Evolutionary conservation across 2,888 invertebrate species (phyloP), one percentile per base, ranked within the genome.

Genomic region (Tillus elongatus): DNA sequence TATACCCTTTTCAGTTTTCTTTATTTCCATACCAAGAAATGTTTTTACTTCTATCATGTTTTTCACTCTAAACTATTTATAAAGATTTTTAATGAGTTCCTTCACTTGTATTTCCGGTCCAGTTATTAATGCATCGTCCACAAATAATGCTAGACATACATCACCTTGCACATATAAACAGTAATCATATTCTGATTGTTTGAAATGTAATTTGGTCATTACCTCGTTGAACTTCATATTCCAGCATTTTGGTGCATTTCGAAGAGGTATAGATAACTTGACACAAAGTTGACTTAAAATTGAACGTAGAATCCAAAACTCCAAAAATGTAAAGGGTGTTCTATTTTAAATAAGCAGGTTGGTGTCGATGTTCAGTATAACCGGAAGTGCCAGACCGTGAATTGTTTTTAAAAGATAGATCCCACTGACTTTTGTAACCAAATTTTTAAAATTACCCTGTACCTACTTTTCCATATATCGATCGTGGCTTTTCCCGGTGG

Each of bases 141-240:
- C 37, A 34, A 40, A 40, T 14, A 42, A 19, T 15, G 36, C 27
- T 9, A 40, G 11, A 33, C 28, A 37, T n/a, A 33, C 11, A 28
- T 40, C 31, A 11, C 36, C 13, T 16, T 37, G 35, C 2, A 14
- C 19, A 30, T 39, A 43, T 13, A 45, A 30, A 35, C 40, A 45
- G 29, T 35, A 45, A 15, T 45, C 41, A 36, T 45, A 38, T 14
- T 42, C 26, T 4, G 42, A 45, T 24, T 36, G 84, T 30, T 15
- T n/a, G 13, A 36, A 36, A 3, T 26, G 26, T 3, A 31, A n/a
- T 9, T 24, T 2, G 3, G 11, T 3, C 31, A 36, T 36, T 2
- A 31, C 32, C 26, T 36, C 10, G 4, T 19, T 36, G 15, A 36
- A 36, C 16, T 36, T 31, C 1, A 31, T 31, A 4, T 36, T 36